phyloP scores from a whole-genome alignment of 2,888 invertebrate species.

The Drosophila subsilvestris region DNA sequence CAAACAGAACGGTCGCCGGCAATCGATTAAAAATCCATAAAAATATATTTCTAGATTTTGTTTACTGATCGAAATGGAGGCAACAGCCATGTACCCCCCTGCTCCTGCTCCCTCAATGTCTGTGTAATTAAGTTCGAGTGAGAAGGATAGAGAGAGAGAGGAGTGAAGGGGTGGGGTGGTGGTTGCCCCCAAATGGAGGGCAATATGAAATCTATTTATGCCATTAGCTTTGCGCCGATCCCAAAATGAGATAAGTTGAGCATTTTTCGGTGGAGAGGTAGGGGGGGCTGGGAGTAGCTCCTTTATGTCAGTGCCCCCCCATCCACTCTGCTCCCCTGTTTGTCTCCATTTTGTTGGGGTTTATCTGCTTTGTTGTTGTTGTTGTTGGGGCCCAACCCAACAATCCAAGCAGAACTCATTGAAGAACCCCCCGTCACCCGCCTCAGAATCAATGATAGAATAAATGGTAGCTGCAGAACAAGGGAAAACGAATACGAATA shows the following conservation, averaged over 20 bases:
- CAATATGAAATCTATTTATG: conserved; percentile 79
- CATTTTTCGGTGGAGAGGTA: conserved; percentile 16
- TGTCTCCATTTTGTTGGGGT: conserved; percentile 39
- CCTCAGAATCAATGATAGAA: not conserved
- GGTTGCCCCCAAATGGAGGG: conserved; percentile 32
- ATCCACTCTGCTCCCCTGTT: no score
- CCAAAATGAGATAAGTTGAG: conserved; percentile 52
- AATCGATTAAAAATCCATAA: conserved; percentile 82
- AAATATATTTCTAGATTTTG: conserved; percentile 80
- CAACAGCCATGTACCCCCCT: not conserved
- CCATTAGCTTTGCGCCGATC: conserved; percentile 77
- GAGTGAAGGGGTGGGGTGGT: not conserved
- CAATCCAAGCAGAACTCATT: not conserved
- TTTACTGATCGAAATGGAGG: conserved; percentile 70
- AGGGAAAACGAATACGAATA: not conserved
- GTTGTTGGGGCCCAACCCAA: conserved; percentile 35
- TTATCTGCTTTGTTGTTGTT: conserved; percentile 33
- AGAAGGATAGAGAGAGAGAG: conserved; percentile 4
- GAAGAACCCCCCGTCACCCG: not conserved
- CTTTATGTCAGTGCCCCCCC: conserved; percentile 26
- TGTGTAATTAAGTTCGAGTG: conserved; percentile 69
- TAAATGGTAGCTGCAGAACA: not conserved
- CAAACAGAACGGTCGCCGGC: conserved; percentile 52
- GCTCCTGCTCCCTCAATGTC: conserved; percentile 11
- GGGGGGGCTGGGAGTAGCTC: conserved; percentile 4